Evolutionary conservation across 2,113 vertebrate species (phyloP), one percentile per base, ranked within the genome.

Genomic region (Aegotheles bennettii): DNA sequence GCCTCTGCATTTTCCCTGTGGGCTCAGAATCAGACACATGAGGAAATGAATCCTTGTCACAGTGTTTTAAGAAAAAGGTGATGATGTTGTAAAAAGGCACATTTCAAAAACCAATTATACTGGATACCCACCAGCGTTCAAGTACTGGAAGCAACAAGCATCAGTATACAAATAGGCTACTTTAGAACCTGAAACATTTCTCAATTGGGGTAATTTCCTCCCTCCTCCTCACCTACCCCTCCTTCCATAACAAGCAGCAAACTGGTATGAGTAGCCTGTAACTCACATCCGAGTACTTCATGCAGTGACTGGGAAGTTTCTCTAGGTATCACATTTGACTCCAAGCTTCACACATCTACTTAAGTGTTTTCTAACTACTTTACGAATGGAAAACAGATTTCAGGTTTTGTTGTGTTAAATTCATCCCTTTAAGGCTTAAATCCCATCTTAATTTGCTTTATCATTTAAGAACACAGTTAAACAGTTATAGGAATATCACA

Each of bases 1-100:
- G 43, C 57, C 43, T 40, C 83, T 70, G 76, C 26, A 7, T 38
- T 31, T 61, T 56, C 80, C 79, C 88, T 84, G 93, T 73, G 92
- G 95, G 92, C 95, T 95, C 93, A 59, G 92, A 60, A 74, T 60
- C 43, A 78, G 94, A 88, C 48, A 59, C n/a, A 7, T 21, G 86
- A 90, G 88, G 93, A 92, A 93, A 68, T 93, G 93, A 96, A 96
- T 95, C 93, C 94, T 93, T 96, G 95, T 94, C 93, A 96, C 95
- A 94, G 24, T 26, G 59, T 38, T 57, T 92, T 69, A 78, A 63
- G 74, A 40, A 87, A 93, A 89, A 92, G 8, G 56, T 42, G 4
- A 61, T 3, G 28, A 61, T 3, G 28, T 0, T 70, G 59, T 69
- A 36, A 92, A 95, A 86, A 85, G 0, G 11, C 50, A 63, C 75